phyloP scores from a whole-genome alignment of 2,888 invertebrate genomes.

The Drosophila mulleri region DNA sequence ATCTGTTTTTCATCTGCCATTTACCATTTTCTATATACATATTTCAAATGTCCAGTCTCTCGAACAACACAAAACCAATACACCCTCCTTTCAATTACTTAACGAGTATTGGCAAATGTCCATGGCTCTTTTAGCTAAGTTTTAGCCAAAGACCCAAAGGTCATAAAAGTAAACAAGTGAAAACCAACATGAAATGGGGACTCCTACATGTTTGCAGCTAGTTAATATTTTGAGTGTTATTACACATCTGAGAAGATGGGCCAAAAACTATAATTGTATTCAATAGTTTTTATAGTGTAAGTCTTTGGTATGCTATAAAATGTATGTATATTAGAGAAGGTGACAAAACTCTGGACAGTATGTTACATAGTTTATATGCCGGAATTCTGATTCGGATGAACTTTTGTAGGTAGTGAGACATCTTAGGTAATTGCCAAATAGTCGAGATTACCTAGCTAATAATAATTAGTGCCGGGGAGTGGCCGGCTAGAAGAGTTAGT shows the following conservation, averaged over 20 bases:
- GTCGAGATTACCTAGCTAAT: neutral
- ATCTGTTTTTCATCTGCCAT: neutral
- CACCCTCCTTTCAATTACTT: neutral
- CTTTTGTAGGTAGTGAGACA: no score
- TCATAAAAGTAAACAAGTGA: constrained; percentile 3
- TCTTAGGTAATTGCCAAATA: neutral
- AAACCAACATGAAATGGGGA: neutral
- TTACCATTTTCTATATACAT: neutral
- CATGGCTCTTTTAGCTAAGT: neutral
- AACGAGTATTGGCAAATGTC: neutral
- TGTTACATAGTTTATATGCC: no score
- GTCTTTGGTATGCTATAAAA: no score
- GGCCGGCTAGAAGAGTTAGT: neutral
- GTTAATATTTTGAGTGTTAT: neutral
- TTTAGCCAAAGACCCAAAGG: neutral
- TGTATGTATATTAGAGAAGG: no score
- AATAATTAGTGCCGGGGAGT: neutral
- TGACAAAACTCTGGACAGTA: no score
- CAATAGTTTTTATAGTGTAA: no score
- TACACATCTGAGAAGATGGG: no score
- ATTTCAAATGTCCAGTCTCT: neutral
- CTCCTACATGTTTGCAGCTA: neutral
- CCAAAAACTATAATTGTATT: no score
- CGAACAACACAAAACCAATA: neutral
- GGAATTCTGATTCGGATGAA: no score